A percentile compares a stretch with the other conserved stretches of the same genome.
Evolutionary conservation across 2,797 vertebrate genomes (phyloP).

Genomic region (Lepilemur ruficaudatus): DNA sequence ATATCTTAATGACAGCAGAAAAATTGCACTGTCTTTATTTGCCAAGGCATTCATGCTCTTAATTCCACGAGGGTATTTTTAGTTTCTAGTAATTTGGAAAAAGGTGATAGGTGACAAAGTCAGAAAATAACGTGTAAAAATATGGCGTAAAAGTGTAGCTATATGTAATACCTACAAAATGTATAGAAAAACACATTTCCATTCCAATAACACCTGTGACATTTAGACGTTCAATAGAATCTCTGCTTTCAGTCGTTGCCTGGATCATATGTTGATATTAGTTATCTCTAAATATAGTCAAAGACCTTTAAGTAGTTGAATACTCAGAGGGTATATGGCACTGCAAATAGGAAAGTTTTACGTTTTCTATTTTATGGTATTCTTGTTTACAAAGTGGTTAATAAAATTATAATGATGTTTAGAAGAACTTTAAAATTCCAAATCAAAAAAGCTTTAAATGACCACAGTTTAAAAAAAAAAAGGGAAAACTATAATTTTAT

Average conservation of each 20-base stretch:
- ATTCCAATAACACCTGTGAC: constrained; percentile 76
- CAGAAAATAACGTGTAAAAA: constrained; percentile 61
- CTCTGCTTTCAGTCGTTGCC: constrained; percentile 40
- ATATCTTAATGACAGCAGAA: background rate
- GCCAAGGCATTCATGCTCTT: background rate
- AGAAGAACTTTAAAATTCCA: background rate
- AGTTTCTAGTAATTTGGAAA: constrained; percentile 64
- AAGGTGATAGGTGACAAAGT: constrained; percentile 67
- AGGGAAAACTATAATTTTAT: background rate
- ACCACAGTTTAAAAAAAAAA: background rate
- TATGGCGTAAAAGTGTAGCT: constrained; percentile 39
- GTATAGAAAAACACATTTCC: constrained; percentile 60
- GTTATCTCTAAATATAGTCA: constrained; percentile 62
- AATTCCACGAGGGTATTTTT: constrained; percentile 64
- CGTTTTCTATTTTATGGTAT: background rate
- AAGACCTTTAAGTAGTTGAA: constrained; percentile 46
- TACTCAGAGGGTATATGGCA: background rate
- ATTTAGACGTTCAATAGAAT: constrained; percentile 65
- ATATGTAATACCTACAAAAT: constrained; percentile 49
- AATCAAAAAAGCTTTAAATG: background rate
- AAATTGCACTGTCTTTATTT: background rate
- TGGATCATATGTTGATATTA: constrained; percentile 17
- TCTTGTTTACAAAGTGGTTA: background rate
- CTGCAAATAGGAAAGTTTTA: background rate
- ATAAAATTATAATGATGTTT: background rate